A percentile compares a stretch with the other conserved stretches of the same genome.
These are phyloP conservation scores for Bacillus rossius DNA, from an alignment of 1,140 invertebrate species.

Conservation along the genomic window DNA sequence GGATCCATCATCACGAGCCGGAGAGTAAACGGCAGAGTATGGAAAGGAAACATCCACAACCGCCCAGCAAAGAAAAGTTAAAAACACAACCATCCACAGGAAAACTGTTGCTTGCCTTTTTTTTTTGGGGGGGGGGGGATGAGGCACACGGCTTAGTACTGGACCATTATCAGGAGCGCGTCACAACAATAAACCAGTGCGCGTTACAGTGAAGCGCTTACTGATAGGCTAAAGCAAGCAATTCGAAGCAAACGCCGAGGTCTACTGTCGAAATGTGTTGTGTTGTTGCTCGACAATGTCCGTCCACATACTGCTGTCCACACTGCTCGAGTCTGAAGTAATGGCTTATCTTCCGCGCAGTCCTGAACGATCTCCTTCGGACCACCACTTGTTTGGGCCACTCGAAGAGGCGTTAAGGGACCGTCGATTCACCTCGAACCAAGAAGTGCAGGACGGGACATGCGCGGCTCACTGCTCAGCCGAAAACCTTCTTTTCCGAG, in stretches of 20 bases:
- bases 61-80: neutral
- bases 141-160: no score
- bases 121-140: neutral
- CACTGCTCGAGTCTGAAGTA: neutral
- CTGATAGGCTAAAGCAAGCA: neutral
- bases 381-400: neutral
- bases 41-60: neutral
- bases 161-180: neutral
- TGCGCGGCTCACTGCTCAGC: conserved; percentile 10
- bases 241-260: neutral
- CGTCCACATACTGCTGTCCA: neutral
- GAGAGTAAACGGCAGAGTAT: neutral
- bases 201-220: neutral
- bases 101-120: neutral
- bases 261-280: neutral
- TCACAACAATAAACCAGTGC: neutral
- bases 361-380: neutral
- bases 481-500: conserved; percentile 10
- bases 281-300: neutral
- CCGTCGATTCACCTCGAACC: neutral
- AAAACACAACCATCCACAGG: neutral
- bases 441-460: neutral
- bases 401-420: neutral
- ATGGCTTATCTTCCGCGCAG: neutral
- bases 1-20: neutral